Conservation (phyloP, 2,888 invertebrate species). For the Acanthoscelides obtectus region DNA sequence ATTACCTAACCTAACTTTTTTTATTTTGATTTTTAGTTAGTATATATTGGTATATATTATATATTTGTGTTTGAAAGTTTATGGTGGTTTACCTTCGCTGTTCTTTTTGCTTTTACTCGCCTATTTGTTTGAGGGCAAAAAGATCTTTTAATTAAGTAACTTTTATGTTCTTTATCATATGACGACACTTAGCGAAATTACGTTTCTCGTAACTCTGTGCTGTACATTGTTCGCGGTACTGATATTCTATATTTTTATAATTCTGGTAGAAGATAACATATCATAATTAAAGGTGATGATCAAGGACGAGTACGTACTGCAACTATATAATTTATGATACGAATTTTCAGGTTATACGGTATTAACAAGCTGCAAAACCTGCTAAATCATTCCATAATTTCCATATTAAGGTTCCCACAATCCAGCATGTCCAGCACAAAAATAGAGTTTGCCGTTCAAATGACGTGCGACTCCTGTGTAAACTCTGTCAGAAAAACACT, state of each 20-base stretch:
- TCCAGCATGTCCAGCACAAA: slow-evolving; percentile 41
- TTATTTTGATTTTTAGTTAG: too few species aligned
- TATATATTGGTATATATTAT: too few species aligned
- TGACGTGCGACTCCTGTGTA: slow-evolving; percentile 55
- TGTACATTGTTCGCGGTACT: background rate
- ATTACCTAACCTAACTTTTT: too few species aligned
- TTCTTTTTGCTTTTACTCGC: too few species aligned
- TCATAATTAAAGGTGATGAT: background rate
- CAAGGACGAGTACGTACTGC: background rate
- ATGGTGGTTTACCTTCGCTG: too few species aligned
- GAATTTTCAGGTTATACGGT: too few species aligned
- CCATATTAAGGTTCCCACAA: background rate
- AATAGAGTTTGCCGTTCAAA: slow-evolving; percentile 65
- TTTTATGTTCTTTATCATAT: background rate
- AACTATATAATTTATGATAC: too few species aligned
- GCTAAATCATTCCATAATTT: slow-evolving; percentile 11
- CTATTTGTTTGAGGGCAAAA: too few species aligned
- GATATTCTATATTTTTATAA: background rate
- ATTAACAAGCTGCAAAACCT: too few species aligned
- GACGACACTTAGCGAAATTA: background rate
- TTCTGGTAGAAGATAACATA: background rate
- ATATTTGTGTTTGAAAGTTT: too few species aligned
- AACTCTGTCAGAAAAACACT: slow-evolving; percentile 49
- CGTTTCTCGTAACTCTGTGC: background rate
- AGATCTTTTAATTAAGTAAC: too few species aligned